Evolutionary conservation across 2,113 vertebrate genomes (phyloP), one percentile per base, ranked within the genome.

Genomic region (Camarhynchus parvulus): DNA sequence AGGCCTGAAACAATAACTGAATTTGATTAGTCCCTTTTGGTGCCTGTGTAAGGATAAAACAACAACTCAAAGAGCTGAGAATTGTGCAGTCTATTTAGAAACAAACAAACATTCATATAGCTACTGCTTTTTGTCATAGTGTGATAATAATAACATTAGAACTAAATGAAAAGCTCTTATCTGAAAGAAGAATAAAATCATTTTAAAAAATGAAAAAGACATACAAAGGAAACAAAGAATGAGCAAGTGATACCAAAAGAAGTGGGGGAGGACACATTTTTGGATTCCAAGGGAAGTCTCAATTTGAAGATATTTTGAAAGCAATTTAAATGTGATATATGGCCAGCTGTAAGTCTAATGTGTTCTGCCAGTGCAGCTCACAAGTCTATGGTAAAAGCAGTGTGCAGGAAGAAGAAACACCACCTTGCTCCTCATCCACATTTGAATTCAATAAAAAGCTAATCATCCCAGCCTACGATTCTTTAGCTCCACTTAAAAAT

Each of bases 301-400:
- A 99, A 99, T 96, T 91, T 99, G 95, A 99, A 99, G 94, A 99
- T 99, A 97, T 99, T 99, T 96, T 98, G 99, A 78, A 99, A 99
- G 97, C 98, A 99, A 87, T 99, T 99, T 93, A 99, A 97, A 95
- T 99, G 99, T 99, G 95, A 98, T 98, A 61, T 59, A 53, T 16
- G 52, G 44, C 52, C 53, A 88, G 62, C 31, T 62, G 15, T 3
- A 0, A 42, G 39, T 24, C 62, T 28, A 28, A 64, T 11, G 5
- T 4, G 1, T 87, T 61, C 62, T 80, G 31, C n/a, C 67, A 66
- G 6, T 33, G 61, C 16, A 75, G 39, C 8, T 78, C 39, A 24
- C 28, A 61, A 55, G 15, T 13, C 4, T 0, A 39, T 5, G 4
- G 9, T 46, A 73, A 73, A 82, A 59, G 11, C 22, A 44, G 6